Base-by-base conservation (phyloP, 2,797 vertebrate species). In the Holocentrus rufus region DNA sequence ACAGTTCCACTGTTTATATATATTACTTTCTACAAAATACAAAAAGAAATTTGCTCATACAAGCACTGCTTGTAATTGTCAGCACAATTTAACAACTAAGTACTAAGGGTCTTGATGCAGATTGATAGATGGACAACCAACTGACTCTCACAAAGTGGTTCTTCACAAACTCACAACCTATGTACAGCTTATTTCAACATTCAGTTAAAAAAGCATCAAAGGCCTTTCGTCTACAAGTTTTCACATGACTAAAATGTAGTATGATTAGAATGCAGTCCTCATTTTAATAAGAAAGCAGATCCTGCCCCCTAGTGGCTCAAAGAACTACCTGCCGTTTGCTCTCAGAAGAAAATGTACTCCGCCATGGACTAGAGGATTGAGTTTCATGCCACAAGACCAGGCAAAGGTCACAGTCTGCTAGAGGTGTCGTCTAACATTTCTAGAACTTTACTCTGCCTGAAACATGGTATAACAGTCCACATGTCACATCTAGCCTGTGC, bases 11-110 rank as follows among this genome's bases (percentile, higher is more conserved):
- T 81, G 85, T 85, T 60, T 44, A 34, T 5, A 30, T 18, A 13
- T 22, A 59, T 42, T 60, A 79, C 82, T 85, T 81, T 70, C 82
- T 88, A 89, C 81, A 89, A 87, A 88, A 85, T 63, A 80, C 72
- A 56, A 61, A 82, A 85, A 80, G 63, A 17, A 34, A 18, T 82
- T 50, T 80, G 62, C 82, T 73, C 54, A 58, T 79, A 88, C 89
- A 88, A 91, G 87, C 85, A 54, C 89, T 77, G 89, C 87, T 92
- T 82, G 89, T 79, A 85, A 57, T 39, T 1, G 11, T 75, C 49
- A 50, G 83, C 55, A 70, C 76, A 74, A 52, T 36, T 52, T 34
- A 59, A 59, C 17, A 50, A 13, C 47, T 4, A 14, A 61, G 27
- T 52, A 20, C 78, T 65, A 61, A 1, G 36, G 69, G 65, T 79